Evolutionary conservation across 2,113 vertebrate genomes (phyloP), one percentile per base, ranked within the genome.

Genomic region (Hyperopisus bebe): DNA sequence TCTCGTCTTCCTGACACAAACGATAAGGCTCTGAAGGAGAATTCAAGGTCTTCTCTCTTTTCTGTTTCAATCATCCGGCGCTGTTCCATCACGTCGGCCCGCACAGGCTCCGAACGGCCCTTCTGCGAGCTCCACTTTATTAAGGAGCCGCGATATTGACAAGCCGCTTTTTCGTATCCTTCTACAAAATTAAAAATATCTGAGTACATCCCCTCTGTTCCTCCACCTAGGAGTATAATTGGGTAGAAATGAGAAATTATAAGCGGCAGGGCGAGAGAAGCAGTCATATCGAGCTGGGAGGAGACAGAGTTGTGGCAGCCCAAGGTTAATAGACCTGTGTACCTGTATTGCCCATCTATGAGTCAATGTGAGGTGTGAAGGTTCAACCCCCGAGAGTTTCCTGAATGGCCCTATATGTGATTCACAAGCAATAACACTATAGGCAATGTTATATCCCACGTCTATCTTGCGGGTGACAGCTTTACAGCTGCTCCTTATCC

Each of bases 401-500:
- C 58, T 46, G 66, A 62, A 55, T 70, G 55, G 44, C 46, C 44
- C 70, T 55, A 39, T 46, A 46, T 86, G 51, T 86, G 80, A 86
- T 70, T 89, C 55, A 89, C 44, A 80, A 70, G 51, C 84, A 86
- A 89, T 86, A 89, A 89, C 83, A 86, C 27, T 5, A 6, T 5
- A 13, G 42, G 24, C 89, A 3, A 74, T 86, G 85, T 89, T 89
- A 62, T 44, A 89, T 86, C 55, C n/a, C 44, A 42, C 55, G 42
- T 89, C 83, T 15, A 70, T 89, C 82, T 86, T 86, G 42, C 5
- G 55, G 44, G 55, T 86, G 89, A 86, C 53, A 89, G 89, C 84
- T 89, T 89, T 89, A 89, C 55, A 89, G 2, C 24, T n/a, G n/a
- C 82, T 42, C 39, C 21, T 35, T 11, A 27, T 31, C 24, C 48